Evolutionary conservation across 2,113 vertebrate species (phyloP), one percentile per base, ranked within the genome.

Genomic region (Hippocampus guttulatus): DNA sequence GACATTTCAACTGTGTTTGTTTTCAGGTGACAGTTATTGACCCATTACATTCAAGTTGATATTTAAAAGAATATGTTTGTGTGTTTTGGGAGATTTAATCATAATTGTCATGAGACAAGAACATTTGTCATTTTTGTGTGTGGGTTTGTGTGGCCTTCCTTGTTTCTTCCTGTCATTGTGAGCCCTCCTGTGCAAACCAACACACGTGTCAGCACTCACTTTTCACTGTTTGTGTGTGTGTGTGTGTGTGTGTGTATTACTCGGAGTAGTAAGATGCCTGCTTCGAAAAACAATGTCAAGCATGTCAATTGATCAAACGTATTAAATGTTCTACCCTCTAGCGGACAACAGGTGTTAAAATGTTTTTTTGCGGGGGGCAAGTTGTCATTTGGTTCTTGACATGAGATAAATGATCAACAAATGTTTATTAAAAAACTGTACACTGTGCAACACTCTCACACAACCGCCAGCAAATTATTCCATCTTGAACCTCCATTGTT

Each of bases 131-230:
- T 25, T 9, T 47, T 49, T 58, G 3, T 21, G 47, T 79, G 61
- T 75, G 61, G 54, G 51, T 20, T 38, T 79, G 61, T 80, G 66
- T 62, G 58, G 54, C 40, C 12, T 70, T 67, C n/a, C 68, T 25
- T 21, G 68, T 58, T 65, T 73, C 67, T 80, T 80, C 78, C 78
- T 76, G 67, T 58, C 27, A 73, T 80, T 80, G 74, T 76, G 62
- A 40, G 43, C 73, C 49, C 58, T 73, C 67, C 52, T 55, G 52
- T 10, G 52, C 52, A 55, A 9, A 55, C 52, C 8, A 10, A 55
- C 21, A 55, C 52, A 55, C 52, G 15, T 14, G 52, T 55, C 52
- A 55, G 52, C 52, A 55, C 52, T 23, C 21, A 55, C 2, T n/a
- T 11, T 54, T 55, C 52, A 55, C 8, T 55, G 1, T 27, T 23